phyloP scores from a whole-genome alignment of 30 jellyfish, hydroid and myxozoan genomes.

The Hydra vulgaris region DNA sequence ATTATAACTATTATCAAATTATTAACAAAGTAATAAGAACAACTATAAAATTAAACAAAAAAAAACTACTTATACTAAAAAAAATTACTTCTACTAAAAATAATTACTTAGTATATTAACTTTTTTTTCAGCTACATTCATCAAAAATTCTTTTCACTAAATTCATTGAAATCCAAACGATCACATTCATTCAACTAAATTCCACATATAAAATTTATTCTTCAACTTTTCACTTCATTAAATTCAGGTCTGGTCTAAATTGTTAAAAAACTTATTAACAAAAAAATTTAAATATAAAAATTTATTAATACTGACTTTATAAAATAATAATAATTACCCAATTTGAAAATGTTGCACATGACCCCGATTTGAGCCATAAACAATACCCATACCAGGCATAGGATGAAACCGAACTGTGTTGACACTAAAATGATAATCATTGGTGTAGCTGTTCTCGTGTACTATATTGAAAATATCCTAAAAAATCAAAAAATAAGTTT shows the following conservation, averaged over 20 bases:
- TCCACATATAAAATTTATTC: background rate
- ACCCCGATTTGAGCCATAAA: slow-evolving; percentile 86
- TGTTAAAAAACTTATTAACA: too few species aligned
- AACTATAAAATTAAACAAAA: too few species aligned
- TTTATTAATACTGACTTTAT: too few species aligned
- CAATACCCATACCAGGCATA: slow-evolving; percentile 67
- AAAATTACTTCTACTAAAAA: too few species aligned
- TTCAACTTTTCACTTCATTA: background rate
- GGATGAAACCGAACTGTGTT: slow-evolving; percentile 89
- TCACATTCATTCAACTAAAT: background rate
- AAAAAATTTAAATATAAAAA: too few species aligned
- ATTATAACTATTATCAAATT: too few species aligned
- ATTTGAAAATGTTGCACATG: slow-evolving; percentile 61
- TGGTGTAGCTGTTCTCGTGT: slow-evolving; percentile 27
- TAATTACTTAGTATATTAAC: too few species aligned
- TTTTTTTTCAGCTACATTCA: too few species aligned
- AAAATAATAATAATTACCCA: slow-evolving; percentile 47
- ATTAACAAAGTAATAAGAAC: too few species aligned
- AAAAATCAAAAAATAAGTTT: background rate
- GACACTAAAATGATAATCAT: slow-evolving; percentile 45
- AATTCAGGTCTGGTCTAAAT: background rate
- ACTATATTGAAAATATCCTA: slow-evolving; percentile 42
- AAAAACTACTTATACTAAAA: too few species aligned
- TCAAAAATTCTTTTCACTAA: too few species aligned
- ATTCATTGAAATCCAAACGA: too few species aligned